Base-by-base conservation (phyloP, 2,888 invertebrate genomes). In the Luffia ferchaultella region DNA sequence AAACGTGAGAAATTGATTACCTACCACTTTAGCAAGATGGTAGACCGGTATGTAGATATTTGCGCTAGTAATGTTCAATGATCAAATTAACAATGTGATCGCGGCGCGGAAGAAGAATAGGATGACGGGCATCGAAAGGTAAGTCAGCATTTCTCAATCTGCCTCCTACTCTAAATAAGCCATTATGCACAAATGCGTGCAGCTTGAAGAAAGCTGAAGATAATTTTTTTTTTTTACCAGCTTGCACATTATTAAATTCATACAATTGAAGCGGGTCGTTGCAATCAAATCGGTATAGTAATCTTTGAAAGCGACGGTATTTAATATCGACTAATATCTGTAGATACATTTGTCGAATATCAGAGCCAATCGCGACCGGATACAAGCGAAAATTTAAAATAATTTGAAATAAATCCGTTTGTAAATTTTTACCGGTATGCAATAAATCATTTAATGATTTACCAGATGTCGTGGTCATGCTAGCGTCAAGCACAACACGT, bases 271-370 rank as follows among this genome's bases (percentile, higher is more conserved):
- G 12, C 2, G 17, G 41, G 12, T 16, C 41, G 1, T 30, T 40
- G 3, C 9, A 5, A 17, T 40, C 17, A 40, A 48, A 48, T 15
- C 41, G 41, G n/a, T 18, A 41, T 15, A 41, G 40, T 15, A 51
- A 12, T 16, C 16, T 48, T 47, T 30, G 20, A 19, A 42, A 41
- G 15, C 20, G 30, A 18, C 16, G 18, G 42, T 49, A 17, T 40
- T 16, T 18, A 16, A 42, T 42, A 30, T 15, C 16, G 15, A 19
- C 43, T 42, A 17, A 30, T 19, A 45, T 30, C 20, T 50, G 46
- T 42, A 30, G n/a, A 42, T 49, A 49, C 48, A 52, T 45, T 45
- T 45, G 48, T n/a, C 48, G 48, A 48, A 49, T 43, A 41, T 49
- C 49, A n/a, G 49, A 18, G 18, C 19, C 43, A 15, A 49, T 18